A percentile compares a stretch with the other conserved stretches of the same genome.
Evolutionary conservation across 2,797 vertebrate genomes (phyloP).

Genomic region (Avahi laniger): DNA sequence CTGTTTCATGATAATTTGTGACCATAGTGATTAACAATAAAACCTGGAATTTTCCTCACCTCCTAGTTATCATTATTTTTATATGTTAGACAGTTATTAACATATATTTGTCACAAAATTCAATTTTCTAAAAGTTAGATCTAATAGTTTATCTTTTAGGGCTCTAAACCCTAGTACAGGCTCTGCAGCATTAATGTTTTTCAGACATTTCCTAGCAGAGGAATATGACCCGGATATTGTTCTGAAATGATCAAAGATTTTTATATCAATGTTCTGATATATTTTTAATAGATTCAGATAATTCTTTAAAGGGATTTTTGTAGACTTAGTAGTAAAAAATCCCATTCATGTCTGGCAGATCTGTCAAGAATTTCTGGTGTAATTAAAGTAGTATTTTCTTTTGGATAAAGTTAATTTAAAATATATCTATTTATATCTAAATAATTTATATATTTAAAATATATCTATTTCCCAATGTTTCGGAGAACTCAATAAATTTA

Average conservation of each 20-base stretch:
- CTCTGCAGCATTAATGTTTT: conserved; percentile 33
- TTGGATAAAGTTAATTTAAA: conserved; percentile 74
- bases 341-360: conserved; percentile 65
- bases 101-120: background rate
- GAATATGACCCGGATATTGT: conserved; percentile 46
- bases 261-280: conserved; percentile 58
- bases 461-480: conserved; percentile 64
- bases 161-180: background rate
- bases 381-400: conserved; percentile 76
- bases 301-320: conserved; percentile 70
- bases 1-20: background rate
- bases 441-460: conserved; percentile 67
- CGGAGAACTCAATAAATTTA: conserved; percentile 57
- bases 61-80: conserved; percentile 34
- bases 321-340: conserved; percentile 73
- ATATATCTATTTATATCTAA: conserved; percentile 50
- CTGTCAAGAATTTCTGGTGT: conserved; percentile 72
- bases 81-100: background rate
- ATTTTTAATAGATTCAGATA: conserved; percentile 58
- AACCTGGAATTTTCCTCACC: background rate
- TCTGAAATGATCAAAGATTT: conserved; percentile 55
- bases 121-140: background rate
- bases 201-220: conserved; percentile 25
- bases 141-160: background rate
- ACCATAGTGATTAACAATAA: background rate